Evolutionary conservation across 2,888 invertebrate genomes (phyloP), one percentile per base, ranked within the genome.

Genomic region (Helleia helle): DNA sequence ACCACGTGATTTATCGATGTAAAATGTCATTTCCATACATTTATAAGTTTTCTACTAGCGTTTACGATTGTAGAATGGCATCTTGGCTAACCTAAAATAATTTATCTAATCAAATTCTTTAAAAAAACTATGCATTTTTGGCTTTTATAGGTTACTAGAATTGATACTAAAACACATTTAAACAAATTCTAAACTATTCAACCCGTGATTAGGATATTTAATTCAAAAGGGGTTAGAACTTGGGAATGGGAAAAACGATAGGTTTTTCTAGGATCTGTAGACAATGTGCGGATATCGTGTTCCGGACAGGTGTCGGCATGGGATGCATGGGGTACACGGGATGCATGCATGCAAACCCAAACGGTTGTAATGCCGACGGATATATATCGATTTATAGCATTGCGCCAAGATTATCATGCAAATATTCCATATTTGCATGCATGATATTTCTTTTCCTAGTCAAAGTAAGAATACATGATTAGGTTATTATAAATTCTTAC

Each of bases 201-300:
- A 30, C 14, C 26, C 34, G 31, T 28, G n/a, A n/a, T n/a, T n/a
- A n/a, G n/a, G n/a, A n/a, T n/a, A n/a, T n/a, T n/a, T n/a, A n/a
- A n/a, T n/a, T n/a, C n/a, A n/a, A n/a, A n/a, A n/a, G n/a, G n/a
- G n/a, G n/a, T n/a, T n/a, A n/a, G 11, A 38, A 25, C 39, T 30
- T 47, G 40, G 44, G 46, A 47, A 47, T 22, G 41, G 42, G 38
- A 40, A 44, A n/a, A 44, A 40, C 25, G 24, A 46, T 39, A 47
- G 37, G 30, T 27, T 39, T 38, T 48, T 50, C 41, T 46, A 62
- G 64, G 68, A 72, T 69, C 56, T 55, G 46, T 56, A 65, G 59
- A 80, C 81, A 81, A 80, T 79, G 79, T 53, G 64, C 81, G 81
- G 81, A 83, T 77, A 67, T 59, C 45, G 55, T 56, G 73, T 75